phyloP scores from a whole-genome alignment of 2,888 invertebrate species.

The Charanyca ferruginea region DNA sequence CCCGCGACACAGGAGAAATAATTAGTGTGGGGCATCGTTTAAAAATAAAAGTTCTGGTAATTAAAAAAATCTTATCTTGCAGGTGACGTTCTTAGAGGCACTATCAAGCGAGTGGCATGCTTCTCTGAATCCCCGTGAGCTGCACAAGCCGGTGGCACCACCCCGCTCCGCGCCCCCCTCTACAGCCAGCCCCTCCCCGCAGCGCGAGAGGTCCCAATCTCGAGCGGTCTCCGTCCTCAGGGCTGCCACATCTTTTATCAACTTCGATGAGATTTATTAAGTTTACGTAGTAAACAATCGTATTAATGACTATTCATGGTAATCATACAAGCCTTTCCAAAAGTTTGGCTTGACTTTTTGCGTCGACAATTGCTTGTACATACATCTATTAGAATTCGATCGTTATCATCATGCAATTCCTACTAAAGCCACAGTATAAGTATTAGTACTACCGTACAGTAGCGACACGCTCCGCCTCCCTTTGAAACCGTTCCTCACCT shows the following conservation, averaged over 20 bases:
- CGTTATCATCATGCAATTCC: too few species aligned
- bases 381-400: too few species aligned
- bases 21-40: too few species aligned
- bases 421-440: too few species aligned
- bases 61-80: slow-evolving; percentile 24
- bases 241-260: slow-evolving; percentile 86
- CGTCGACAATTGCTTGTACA: too few species aligned
- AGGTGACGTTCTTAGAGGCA: slow-evolving; percentile 84
- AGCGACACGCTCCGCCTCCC: too few species aligned
- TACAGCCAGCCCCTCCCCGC: slow-evolving; percentile 75
- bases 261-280: slow-evolving; percentile 86
- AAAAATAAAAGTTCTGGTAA: too few species aligned
- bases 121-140: slow-evolving; percentile 81
- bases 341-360: too few species aligned
- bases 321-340: too few species aligned
- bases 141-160: slow-evolving; percentile 82
- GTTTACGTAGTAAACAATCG: background rate
- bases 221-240: slow-evolving; percentile 84
- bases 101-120: slow-evolving; percentile 84
- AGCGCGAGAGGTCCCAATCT: slow-evolving; percentile 81
- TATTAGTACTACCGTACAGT: too few species aligned
- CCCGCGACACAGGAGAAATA: too few species aligned
- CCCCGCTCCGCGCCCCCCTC: slow-evolving; percentile 83
- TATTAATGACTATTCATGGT: background rate
- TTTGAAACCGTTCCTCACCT: too few species aligned